Evolutionary conservation across 1,140 invertebrate species (phyloP).

Genomic region (Conus ventricosus): DNA sequence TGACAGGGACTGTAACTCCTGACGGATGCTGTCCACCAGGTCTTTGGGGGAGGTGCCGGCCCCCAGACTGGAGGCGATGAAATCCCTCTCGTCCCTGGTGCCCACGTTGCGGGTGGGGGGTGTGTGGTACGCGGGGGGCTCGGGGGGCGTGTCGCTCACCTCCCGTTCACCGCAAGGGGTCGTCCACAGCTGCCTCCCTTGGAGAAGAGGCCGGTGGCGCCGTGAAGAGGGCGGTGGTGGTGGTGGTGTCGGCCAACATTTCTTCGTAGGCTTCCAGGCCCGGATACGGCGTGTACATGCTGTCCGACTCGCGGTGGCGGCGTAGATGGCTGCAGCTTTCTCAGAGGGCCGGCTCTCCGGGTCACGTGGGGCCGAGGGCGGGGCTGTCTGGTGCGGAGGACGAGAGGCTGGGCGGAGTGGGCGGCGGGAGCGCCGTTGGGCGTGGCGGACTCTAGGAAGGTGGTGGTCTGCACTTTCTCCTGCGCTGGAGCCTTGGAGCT

Average conservation of each 20-base stretch:
- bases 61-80: constrained; percentile 48
- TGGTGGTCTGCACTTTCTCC: constrained; percentile 35
- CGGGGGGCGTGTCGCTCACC: neutral
- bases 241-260: neutral
- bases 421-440: neutral
- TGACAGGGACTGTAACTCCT: constrained; percentile 63
- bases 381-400: constrained; percentile 41
- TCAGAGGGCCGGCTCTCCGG: no score
- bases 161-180: neutral
- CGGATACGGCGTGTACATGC: neutral
- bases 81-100: constrained; percentile 54
- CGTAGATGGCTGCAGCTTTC: neutral
- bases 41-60: constrained; percentile 42
- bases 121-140: constrained; percentile 28
- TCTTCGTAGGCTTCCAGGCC: constrained; percentile 9
- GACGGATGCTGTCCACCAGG: constrained; percentile 48
- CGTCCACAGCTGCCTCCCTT: neutral
- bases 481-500: constrained; percentile 18
- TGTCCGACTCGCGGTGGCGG: neutral
- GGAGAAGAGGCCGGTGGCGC: neutral
- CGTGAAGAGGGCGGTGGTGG: constrained; percentile 5
- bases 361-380: neutral
- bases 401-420: constrained; percentile 39
- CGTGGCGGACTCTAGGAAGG: neutral
- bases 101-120: constrained; percentile 37